Conservation (phyloP, 2,888 invertebrate genomes). For the Hanleya hanleyi region DNA sequence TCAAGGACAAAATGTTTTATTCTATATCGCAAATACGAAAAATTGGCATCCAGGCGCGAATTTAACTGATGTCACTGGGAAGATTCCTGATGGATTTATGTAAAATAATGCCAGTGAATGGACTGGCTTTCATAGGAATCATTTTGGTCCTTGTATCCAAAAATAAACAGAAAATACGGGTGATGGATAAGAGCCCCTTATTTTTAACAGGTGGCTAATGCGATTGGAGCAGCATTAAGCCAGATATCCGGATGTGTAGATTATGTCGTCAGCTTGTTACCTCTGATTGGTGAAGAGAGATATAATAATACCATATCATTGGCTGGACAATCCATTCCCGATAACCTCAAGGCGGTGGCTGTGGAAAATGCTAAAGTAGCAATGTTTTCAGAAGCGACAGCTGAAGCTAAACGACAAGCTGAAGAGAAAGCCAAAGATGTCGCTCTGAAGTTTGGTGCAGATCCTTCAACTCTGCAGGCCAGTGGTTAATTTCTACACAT, state of each 20-base stretch:
- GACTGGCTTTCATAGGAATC: too few species aligned
- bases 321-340: conserved; percentile 2
- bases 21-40: too few species aligned
- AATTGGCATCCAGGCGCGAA: too few species aligned
- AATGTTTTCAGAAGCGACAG: conserved; percentile 5
- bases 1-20: too few species aligned
- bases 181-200: too few species aligned
- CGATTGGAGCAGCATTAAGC: conserved; percentile 69
- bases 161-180: too few species aligned
- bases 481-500: too few species aligned
- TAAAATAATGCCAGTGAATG: too few species aligned
- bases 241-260: conserved; percentile 61
- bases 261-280: conserved; percentile 46
- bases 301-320: conserved; percentile 22
- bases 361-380: not conserved
- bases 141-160: too few species aligned
- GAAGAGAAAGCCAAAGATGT: conserved; percentile 4
- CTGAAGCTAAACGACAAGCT: not conserved
- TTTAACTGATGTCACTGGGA: too few species aligned
- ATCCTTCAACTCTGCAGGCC: conserved; percentile 8
- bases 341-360: not conserved
- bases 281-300: conserved; percentile 34
- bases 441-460: conserved; percentile 26
- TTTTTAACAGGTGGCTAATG: conserved; percentile 71
- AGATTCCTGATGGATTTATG: too few species aligned